Evolutionary conservation across 2,888 invertebrate species (phyloP).

Genomic region (Drosophila birchii): DNA sequence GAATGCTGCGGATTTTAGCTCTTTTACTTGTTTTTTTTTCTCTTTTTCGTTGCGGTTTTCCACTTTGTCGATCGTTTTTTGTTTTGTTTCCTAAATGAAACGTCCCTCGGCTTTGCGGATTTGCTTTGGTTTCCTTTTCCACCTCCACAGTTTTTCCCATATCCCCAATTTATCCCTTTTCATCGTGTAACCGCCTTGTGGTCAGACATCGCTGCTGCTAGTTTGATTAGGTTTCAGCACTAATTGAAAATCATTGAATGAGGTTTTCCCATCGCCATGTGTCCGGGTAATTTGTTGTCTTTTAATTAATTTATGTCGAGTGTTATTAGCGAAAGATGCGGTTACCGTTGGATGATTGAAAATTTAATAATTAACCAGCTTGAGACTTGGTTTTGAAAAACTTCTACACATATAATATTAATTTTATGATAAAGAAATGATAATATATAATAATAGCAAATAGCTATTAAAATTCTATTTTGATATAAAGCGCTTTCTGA

Average conservation of each 20-base stretch:
- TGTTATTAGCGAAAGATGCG: constrained; percentile 36
- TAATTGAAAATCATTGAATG: constrained; percentile 71
- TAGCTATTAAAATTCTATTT: no score
- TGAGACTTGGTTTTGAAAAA: neutral
- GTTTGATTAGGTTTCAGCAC: constrained; percentile 53
- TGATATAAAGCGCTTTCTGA: neutral
- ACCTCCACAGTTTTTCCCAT: constrained; percentile 9
- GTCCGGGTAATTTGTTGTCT: constrained; percentile 31
- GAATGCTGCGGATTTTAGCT: constrained; percentile 36
- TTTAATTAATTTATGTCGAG: constrained; percentile 51
- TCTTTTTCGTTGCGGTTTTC: constrained; percentile 17
- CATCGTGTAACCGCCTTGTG: constrained; percentile 27
- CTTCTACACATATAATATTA: no score
- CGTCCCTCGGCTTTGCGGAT: constrained; percentile 55
- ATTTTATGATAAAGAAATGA: no score
- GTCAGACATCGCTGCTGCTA: constrained; percentile 32
- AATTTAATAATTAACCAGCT: constrained; percentile 23
- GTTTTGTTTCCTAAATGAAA: constrained; percentile 27
- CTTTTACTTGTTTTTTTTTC: constrained; percentile 13
- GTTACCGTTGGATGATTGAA: constrained; percentile 10
- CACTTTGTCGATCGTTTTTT: constrained; percentile 65
- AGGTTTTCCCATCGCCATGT: constrained; percentile 27
- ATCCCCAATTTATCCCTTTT: constrained; percentile 25
- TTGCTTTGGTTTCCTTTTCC: constrained; percentile 47
- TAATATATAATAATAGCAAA: no score